Conservation (phyloP, 1,140 invertebrate species). For the Pissodes strobi region DNA sequence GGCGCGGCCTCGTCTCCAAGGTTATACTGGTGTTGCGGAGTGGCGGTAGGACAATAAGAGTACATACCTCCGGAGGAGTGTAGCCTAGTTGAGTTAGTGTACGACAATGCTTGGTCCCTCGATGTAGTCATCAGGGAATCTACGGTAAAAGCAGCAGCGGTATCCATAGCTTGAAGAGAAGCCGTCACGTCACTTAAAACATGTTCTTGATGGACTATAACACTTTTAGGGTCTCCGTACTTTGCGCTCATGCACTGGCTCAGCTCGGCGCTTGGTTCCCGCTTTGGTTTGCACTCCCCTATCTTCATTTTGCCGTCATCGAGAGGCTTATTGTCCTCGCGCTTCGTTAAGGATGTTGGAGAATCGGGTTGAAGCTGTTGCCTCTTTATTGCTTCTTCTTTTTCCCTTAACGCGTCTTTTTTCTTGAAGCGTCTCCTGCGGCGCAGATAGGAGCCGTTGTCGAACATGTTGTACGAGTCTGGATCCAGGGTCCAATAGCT, state of each 20-base stretch:
- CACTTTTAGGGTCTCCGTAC: slow-evolving; percentile 52
- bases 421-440: slow-evolving; percentile 93
- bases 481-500: slow-evolving; percentile 98
- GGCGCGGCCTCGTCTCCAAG: slow-evolving; percentile 60
- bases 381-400: slow-evolving; percentile 82
- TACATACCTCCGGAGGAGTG: slow-evolving; percentile 58
- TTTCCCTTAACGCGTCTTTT: slow-evolving; percentile 87
- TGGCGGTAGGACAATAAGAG: slow-evolving; percentile 54
- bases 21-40: slow-evolving; percentile 61
- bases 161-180: slow-evolving; percentile 57
- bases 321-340: slow-evolving; percentile 59
- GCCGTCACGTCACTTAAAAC: slow-evolving; percentile 56
- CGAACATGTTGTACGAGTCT: slow-evolving; percentile 98
- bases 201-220: slow-evolving; percentile 59
- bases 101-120: slow-evolving; percentile 53
- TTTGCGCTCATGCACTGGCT: slow-evolving; percentile 53
- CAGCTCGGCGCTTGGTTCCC: slow-evolving; percentile 65
- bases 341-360: slow-evolving; percentile 46
- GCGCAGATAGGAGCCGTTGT: slow-evolving; percentile 94
- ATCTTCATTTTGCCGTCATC: slow-evolving; percentile 58
- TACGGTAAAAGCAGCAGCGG: slow-evolving; percentile 59
- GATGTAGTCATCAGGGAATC: slow-evolving; percentile 59
- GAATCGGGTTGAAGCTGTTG: slow-evolving; percentile 65
- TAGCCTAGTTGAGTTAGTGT: slow-evolving; percentile 57
- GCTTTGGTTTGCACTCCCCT: slow-evolving; percentile 64